phyloP scores from a whole-genome alignment of 2,797 vertebrate genomes.

The Rhinophrynus dorsalis region DNA sequence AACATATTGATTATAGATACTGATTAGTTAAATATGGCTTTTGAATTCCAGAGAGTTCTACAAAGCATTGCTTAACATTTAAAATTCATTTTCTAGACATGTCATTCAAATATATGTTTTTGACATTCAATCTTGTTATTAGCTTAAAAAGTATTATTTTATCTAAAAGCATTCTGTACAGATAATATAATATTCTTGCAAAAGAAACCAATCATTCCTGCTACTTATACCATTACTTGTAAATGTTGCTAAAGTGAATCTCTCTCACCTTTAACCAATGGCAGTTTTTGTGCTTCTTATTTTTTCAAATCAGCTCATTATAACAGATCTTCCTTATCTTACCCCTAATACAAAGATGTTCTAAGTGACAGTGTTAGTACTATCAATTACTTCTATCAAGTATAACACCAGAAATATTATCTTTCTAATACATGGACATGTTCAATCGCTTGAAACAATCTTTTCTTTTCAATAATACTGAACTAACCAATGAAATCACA shows the following conservation, averaged over 20 bases:
- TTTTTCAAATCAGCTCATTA: slow-evolving; percentile 20
- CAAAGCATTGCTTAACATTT: too few species aligned
- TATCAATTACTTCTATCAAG: slow-evolving; percentile 34
- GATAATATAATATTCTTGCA: not conserved
- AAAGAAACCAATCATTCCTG: too few species aligned
- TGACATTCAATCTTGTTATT: too few species aligned
- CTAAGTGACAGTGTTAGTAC: slow-evolving; percentile 1
- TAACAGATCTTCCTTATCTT: not conserved
- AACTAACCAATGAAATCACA: not conserved
- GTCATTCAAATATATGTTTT: not conserved
- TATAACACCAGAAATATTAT: slow-evolving; percentile 24
- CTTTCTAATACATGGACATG: slow-evolving; percentile 1
- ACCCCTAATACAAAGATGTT: slow-evolving; percentile 6
- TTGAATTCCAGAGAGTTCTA: too few species aligned
- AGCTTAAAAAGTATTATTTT: too few species aligned
- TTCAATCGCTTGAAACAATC: not conserved
- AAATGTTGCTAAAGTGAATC: not conserved
- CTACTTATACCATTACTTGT: too few species aligned
- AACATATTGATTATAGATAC: too few species aligned
- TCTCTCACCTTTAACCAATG: not conserved
- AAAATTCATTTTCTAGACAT: not conserved
- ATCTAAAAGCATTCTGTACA: too few species aligned
- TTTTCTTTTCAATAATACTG: not conserved
- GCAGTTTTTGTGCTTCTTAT: not conserved
- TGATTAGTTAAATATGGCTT: too few species aligned